Base-by-base conservation (phyloP, 2,888 invertebrate species). In the Ramazzottius varieornatus region DNA sequence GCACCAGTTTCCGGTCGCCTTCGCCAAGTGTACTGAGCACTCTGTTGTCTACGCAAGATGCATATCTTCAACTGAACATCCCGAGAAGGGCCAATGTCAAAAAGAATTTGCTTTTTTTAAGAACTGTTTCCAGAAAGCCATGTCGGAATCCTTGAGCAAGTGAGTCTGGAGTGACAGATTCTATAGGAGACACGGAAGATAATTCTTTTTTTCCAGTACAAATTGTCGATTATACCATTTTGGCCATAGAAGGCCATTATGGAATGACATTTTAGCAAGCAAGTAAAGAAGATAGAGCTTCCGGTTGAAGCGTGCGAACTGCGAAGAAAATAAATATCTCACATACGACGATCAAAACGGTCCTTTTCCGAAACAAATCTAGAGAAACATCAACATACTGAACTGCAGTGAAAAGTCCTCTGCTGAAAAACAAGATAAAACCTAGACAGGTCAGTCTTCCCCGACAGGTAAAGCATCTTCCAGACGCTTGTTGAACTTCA, bases 381-480 rank as follows among this genome's bases (percentile, higher is more conserved):
- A n/a, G n/a, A n/a, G n/a, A n/a, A n/a, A n/a, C n/a, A n/a, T n/a
- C n/a, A n/a, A n/a, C n/a, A n/a, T n/a, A n/a, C n/a, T n/a, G n/a
- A n/a, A n/a, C n/a, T n/a, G n/a, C n/a, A n/a, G n/a, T n/a, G n/a
- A n/a, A n/a, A n/a, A n/a, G n/a, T n/a, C n/a, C n/a, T 16, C 24
- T 29, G 24, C 8, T 29, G 4, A 13, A 54, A n/a, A 13, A 29
- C 4, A n/a, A 13, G 24, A 54, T 29, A 13, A 54, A 54, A 8
- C 20, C 54, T 16, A n/a, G 16, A 54, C n/a, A n/a, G n/a, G n/a
- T 80, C 84, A 94, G 78, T 98, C 96, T 80, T 98, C 98, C 32
- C 98, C 96, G 46, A 92, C 92, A 13, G 98, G 96, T 71, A 96
- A 86, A 1, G 93, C 91, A 78, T 98, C 98, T 79, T 96, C 94